Base-by-base conservation (phyloP, 2,113 vertebrate genomes). In the Pitta sordida region DNA sequence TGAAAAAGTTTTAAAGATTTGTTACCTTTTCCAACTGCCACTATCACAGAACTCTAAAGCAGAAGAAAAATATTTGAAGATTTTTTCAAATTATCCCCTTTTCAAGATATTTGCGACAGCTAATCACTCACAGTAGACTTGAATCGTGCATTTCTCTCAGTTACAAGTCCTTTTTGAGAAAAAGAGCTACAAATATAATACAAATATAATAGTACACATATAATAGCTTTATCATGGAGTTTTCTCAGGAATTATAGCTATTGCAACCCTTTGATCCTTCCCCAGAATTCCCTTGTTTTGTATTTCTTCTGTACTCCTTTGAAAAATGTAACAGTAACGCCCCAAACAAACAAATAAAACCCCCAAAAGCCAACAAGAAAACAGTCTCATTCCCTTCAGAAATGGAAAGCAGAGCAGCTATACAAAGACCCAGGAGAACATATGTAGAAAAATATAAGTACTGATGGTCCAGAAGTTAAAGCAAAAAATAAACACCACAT, bases 321-420 rank as follows among this genome's bases (percentile, higher is more conserved):
- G 18, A 51, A 67, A 78, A 74, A 44, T 3, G 67, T 69, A 89
- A 29, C 4, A 37, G 62, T 10, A 36, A 65, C 16, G 3, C 7
- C 3, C 8, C 2, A 24, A 34, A 46, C 4, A 9, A 43, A 44
- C 13, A 32, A 39, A 27, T 0, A 30, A 64, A 37, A 4, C 9
- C 3, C 22, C 44, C 6, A 32, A 64, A 48, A 58, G 23, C 5
- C 4, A 34, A 15, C 23, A 37, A 52, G 9, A 30, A 63, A 85
- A 46, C 26, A 55, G 34, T 2, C 6, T 19, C 41, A 19, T 13
- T 32, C 17, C 4, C 36, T 62, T 76, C 60, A 76, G 39, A 68
- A 64, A 56, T 4, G 2, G 7, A 43, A 78, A 81, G n/a, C 21
- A 71, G 41, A 74, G 29, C 1, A 80, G 20, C 7, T 76, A 27